These are phyloP conservation scores for Hystrix cristata DNA, from an alignment of 2,113 vertebrate species.

Conservation along the genomic window DNA sequence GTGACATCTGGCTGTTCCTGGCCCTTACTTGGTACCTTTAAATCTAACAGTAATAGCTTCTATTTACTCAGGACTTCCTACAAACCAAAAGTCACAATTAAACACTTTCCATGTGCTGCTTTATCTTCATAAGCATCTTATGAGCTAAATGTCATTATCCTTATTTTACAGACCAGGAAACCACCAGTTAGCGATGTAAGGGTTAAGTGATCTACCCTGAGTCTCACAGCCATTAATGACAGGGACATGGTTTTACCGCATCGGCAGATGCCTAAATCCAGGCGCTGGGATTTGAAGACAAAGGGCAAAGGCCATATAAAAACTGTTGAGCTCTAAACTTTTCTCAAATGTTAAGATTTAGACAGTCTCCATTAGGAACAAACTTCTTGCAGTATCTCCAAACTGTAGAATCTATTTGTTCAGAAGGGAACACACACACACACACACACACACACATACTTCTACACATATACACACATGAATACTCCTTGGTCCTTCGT, in stretches of 20 bases:
- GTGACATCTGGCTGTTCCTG: not conserved
- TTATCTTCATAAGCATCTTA: constrained; percentile 29
- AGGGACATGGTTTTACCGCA: not conserved
- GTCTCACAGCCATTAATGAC: not conserved
- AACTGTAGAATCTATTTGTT: constrained; percentile 22
- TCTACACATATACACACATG: not conserved
- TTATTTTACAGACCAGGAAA: constrained; percentile 29
- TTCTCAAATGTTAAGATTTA: constrained; percentile 29
- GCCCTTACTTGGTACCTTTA: not conserved
- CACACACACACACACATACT: not conserved
- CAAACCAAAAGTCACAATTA: constrained; percentile 32
- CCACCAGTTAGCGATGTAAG: not conserved
- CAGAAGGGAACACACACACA: not conserved
- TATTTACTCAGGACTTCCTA: not conserved
- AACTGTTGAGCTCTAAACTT: not conserved
- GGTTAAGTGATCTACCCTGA: not conserved
- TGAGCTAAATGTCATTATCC: constrained; percentile 29
- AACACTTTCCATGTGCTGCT: not conserved
- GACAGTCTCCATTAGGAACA: not conserved
- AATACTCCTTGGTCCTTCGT: not conserved
- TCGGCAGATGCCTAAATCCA: constrained; percentile 41
- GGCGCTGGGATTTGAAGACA: constrained; percentile 22
- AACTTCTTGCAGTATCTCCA: not conserved
- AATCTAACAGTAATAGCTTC: constrained; percentile 47
- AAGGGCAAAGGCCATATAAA: constrained; percentile 8